Evolutionary conservation across 2,888 invertebrate species (phyloP).

Genomic region (Papilio protenor): DNA sequence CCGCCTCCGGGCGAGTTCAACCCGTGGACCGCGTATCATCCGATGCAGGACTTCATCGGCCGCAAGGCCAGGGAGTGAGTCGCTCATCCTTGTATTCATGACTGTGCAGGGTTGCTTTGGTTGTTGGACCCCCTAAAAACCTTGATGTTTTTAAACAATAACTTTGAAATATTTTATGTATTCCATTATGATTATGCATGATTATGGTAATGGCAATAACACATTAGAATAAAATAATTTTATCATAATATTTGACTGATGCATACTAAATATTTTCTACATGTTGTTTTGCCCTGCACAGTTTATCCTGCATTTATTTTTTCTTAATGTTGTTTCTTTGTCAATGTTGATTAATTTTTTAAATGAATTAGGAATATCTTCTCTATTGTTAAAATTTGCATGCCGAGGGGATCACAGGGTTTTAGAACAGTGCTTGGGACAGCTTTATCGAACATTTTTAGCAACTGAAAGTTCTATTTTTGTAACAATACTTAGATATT

Average conservation of each 20-base stretch:
- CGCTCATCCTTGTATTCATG: slow-evolving; percentile 51
- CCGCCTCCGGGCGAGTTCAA: slow-evolving; percentile 66
- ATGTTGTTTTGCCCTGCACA: slow-evolving; percentile 42
- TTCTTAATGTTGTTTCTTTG: slow-evolving; percentile 57
- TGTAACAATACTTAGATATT: neutral
- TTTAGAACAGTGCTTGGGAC: slow-evolving; percentile 43
- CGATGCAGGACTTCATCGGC: slow-evolving; percentile 71
- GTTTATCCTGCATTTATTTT: slow-evolving; percentile 43
- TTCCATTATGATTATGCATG: neutral
- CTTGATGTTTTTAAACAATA: neutral
- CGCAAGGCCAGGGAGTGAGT: slow-evolving; percentile 59
- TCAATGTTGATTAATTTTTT: slow-evolving; percentile 72
- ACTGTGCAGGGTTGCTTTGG: slow-evolving; percentile 41
- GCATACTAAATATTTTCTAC: neutral
- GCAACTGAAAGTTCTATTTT: neutral
- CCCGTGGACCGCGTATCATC: slow-evolving; percentile 76
- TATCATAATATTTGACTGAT: neutral
- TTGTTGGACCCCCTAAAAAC: neutral
- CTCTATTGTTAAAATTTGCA: slow-evolving; percentile 56
- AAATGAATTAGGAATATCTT: slow-evolving; percentile 64
- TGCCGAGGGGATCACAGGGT: slow-evolving; percentile 33
- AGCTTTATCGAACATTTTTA: slow-evolving; percentile 51
- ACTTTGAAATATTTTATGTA: slow-evolving; percentile 8
- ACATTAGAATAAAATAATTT: neutral
- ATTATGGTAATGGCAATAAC: slow-evolving; percentile 6